Evolutionary conservation across 1,140 invertebrate species (phyloP), one percentile per base, ranked within the genome.

Genomic region (Diabrotica undecimpunctata): DNA sequence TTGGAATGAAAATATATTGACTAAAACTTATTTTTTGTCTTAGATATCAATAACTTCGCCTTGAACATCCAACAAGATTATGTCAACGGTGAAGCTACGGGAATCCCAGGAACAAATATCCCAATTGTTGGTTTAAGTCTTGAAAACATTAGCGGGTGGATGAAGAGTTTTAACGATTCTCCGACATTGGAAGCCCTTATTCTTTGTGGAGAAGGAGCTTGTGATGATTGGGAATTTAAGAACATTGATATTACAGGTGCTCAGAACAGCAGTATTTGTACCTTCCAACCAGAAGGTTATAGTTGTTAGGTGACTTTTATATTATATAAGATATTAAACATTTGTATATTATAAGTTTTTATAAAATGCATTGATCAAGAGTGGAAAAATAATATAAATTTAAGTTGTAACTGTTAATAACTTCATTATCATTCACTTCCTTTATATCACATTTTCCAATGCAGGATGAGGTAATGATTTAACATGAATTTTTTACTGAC

Each of bases 121-220:
- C 67, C 64, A 5, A 69, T 69, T 11, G 57, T 54, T 11, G 62
- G 63, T 37, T 61, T 69, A 54, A 66, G 55, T 36, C 25, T 69
- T 9, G 41, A 37, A 5, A 60, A 62, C 39, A 37, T 69, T 2
- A 39, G 7, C 11, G 67, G 67, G 11, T 39, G 14, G 13, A 69
- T 69, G 67, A 56, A 54, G 1, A 59, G 67, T 5, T 52, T 41
- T 11, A 60, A 63, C 9, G n/a, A 46, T 5, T 46, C 41, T n/a
- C 63, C 67, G 7, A 53, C 63, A 36, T 36, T 63, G 7, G 64
- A 53, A 12, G 35, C 56, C 8, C 39, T 58, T 39, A 65, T 69
- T 37, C 14, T 65, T 5, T 69, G 67, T 25, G 67, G 59, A 7
- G 9, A 13, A 51, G 60, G 55, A 36, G 67, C 59, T 57, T 69